These are phyloP conservation scores for Guaruba guarouba DNA, from an alignment of 2,113 vertebrate species.

Conservation along the genomic window DNA sequence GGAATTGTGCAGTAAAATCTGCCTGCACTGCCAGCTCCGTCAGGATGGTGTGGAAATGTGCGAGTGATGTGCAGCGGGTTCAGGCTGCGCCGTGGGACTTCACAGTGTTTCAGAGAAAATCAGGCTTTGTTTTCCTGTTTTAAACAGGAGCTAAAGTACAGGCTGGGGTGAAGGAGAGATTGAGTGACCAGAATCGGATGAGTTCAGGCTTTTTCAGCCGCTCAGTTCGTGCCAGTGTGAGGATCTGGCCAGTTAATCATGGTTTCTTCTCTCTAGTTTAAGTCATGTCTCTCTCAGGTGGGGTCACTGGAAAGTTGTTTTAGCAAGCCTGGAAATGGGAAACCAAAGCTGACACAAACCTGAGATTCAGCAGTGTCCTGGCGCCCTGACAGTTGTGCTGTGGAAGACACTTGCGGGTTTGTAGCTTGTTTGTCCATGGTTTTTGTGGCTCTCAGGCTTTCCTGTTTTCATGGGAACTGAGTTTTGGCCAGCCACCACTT, in stretches of 20 bases:
- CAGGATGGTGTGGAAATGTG: background rate
- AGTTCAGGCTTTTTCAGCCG: background rate
- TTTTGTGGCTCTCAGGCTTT: background rate
- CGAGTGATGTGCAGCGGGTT: background rate
- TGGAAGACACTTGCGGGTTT: accelerated
- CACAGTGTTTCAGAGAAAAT: background rate
- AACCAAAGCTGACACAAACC: background rate
- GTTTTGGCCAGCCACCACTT: background rate
- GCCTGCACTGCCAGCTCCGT: background rate
- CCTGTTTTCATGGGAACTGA: accelerated
- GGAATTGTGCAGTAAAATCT: background rate
- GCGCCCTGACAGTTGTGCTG: accelerated
- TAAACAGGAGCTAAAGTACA: background rate
- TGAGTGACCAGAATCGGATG: background rate
- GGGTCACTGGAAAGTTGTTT: background rate
- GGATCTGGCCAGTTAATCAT: background rate
- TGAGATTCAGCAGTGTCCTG: background rate
- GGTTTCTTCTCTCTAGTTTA: background rate
- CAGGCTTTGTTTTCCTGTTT: background rate
- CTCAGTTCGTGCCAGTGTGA: background rate
- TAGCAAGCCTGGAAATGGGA: background rate
- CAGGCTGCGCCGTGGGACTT: background rate
- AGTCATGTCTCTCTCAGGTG: background rate
- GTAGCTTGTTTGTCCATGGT: background rate
- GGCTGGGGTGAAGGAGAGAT: background rate